A percentile compares a stretch with the other conserved stretches of the same genome.
Conservation (phyloP, 2,888 invertebrate genomes). For the Sminthurinus aureus region DNA sequence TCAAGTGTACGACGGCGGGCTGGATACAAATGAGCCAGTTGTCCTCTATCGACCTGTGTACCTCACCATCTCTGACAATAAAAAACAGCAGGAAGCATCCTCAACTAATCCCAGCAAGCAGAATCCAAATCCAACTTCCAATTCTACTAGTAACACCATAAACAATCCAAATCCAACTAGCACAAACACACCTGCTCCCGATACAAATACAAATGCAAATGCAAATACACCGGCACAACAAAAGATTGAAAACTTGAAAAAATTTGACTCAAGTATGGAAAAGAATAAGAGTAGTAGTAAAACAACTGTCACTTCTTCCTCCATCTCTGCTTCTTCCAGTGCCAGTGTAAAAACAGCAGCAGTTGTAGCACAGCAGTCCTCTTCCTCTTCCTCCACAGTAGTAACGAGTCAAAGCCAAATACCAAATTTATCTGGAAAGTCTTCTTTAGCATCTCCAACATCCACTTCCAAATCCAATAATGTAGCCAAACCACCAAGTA, state of each 20-base stretch:
- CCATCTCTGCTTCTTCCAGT: background rate
- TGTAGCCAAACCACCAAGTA: background rate
- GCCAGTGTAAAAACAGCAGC: background rate
- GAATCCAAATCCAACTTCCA: background rate
- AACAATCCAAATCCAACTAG: too few relatives aligned
- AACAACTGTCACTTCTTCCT: background rate
- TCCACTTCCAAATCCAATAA: too few relatives aligned
- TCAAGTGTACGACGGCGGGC: constrained; percentile 78
- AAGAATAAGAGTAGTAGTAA: background rate
- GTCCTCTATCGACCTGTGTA: constrained; percentile 75
- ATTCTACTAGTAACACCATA: background rate
- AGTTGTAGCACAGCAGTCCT: background rate
- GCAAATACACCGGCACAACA: background rate
- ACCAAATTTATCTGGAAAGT: background rate
- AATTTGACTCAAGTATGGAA: background rate
- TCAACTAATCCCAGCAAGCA: background rate
- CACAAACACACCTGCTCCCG: too few relatives aligned
- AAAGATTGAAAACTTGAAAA: background rate
- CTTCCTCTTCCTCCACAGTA: background rate
- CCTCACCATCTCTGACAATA: constrained; percentile 42
- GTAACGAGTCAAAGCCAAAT: background rate
- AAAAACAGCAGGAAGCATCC: background rate
- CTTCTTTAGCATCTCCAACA: background rate
- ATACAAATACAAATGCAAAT: too few relatives aligned
- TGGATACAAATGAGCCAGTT: constrained; percentile 66